Evolutionary conservation across 1,140 invertebrate species (phyloP), one percentile per base, ranked within the genome.

Genomic region (Orius laevigatus): DNA sequence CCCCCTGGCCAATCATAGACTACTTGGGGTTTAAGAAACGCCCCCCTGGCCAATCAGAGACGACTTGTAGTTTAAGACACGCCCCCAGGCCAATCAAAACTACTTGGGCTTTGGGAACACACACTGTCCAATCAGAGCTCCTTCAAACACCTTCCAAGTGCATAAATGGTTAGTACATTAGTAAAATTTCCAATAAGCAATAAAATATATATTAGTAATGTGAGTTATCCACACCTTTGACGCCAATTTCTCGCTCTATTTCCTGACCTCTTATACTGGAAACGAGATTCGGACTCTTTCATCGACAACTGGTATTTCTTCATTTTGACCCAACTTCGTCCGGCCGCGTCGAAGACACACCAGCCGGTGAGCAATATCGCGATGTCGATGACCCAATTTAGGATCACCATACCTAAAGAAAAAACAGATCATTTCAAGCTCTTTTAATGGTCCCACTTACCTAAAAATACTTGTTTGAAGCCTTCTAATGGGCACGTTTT

Each of bases 271-370:
- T 78, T 79, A 57, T 85, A 82, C 58, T 82, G 76, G 57, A 79
- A 79, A 46, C 70, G 64, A 1, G 74, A 73, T 59, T 83, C 78
- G 15, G 75, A 74, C 55, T 84, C 79, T 55, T 76, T 74, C 73
- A 88, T 75, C 39, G 81, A 87, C 35, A 81, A 72, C 62, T 90
- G 84, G 63, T 86, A 91, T 53, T 82, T 74, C 63, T 89, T 90
- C 83, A 91, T 88, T 67, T 90, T 90, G 0, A 91, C 85, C 86
- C 86, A 92, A n/a, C 84, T 86, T 18, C 83, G 68, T 8, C 86
- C 87, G 3, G 86, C 87, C 0, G 81, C 69, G 64, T 92, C 86
- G 62, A 84, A 92, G 11, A 81, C 82, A 62, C 86, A 91, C 84
- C 85, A 90, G 1, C 84, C 75, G 0, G 82, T 87, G 45, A 86